These are phyloP conservation scores for Zaprionus davidi DNA, from an alignment of 1,140 invertebrate genomes.

Conservation along the genomic window DNA sequence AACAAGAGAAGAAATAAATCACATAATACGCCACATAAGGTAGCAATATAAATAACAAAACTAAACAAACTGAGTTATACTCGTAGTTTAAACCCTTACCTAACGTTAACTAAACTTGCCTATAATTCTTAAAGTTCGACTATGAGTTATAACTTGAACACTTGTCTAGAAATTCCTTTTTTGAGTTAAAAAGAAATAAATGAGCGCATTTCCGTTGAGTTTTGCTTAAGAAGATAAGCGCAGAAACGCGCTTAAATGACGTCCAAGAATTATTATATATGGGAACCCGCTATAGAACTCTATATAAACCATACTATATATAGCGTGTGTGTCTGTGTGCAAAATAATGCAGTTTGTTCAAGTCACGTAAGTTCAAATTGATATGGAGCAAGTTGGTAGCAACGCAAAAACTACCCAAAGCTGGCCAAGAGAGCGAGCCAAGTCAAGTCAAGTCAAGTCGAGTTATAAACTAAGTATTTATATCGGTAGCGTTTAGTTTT, in stretches of 20 bases:
- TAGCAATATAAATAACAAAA: neutral
- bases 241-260: conserved; percentile 48
- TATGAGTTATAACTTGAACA: neutral
- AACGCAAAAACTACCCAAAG: conserved; percentile 32
- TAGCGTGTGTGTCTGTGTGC: conserved; percentile 37
- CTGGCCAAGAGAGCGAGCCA: neutral
- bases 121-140: neutral
- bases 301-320: conserved; percentile 14
- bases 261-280: conserved; percentile 35
- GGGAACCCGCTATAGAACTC: conserved; percentile 21
- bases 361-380: conserved; percentile 76
- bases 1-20: neutral
- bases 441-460: conserved; percentile 35
- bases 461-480: conserved; percentile 42
- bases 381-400: conserved; percentile 55
- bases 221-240: conserved; percentile 24
- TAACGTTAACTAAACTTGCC: neutral
- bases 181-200: neutral
- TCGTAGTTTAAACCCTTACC: too few species aligned
- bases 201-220: neutral
- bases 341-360: conserved; percentile 63
- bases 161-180: neutral
- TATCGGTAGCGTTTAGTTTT: conserved; percentile 17
- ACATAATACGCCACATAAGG: neutral
- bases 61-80: too few species aligned